phyloP scores from a whole-genome alignment of 2,888 invertebrate species.

The Melanchra persicariae region DNA sequence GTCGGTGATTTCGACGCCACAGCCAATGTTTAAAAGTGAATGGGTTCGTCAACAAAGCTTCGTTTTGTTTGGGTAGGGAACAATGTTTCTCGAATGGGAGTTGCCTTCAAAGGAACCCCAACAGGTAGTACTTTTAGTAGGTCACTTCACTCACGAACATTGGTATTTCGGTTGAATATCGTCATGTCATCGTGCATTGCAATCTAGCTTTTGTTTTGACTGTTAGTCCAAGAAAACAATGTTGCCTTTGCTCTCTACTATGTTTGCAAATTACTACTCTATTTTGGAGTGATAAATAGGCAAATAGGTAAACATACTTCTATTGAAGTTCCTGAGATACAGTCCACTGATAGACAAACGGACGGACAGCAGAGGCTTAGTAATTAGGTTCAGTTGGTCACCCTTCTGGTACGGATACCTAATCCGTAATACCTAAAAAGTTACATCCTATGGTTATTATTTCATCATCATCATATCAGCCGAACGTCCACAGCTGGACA shows the following conservation, averaged over 20 bases:
- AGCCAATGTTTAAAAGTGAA: constrained; percentile 20
- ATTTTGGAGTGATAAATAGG: not conserved
- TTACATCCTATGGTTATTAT: too few species aligned
- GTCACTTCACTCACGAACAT: constrained; percentile 20
- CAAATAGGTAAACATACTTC: too few species aligned
- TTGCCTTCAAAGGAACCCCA: constrained; percentile 20
- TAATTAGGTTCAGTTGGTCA: too few species aligned
- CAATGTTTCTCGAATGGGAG: constrained; percentile 18
- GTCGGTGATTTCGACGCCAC: constrained; percentile 11
- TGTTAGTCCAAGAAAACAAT: not conserved
- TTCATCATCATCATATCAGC: too few species aligned
- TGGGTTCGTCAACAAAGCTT: constrained; percentile 20
- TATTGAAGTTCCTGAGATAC: too few species aligned
- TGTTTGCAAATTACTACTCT: not conserved
- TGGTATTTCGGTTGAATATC: constrained; percentile 8
- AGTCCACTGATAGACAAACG: too few species aligned
- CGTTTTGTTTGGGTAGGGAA: constrained; percentile 31
- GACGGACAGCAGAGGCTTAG: too few species aligned
- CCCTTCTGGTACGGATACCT: too few species aligned
- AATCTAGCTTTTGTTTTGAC: constrained; percentile 1
- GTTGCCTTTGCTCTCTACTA: not conserved
- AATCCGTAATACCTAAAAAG: too few species aligned
- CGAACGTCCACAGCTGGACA: too few species aligned
- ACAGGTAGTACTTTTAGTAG: constrained; percentile 35
- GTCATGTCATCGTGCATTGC: not conserved